These are phyloP conservation scores for Polia nebulosa DNA, from an alignment of 2,888 invertebrate genomes.

Conservation along the genomic window DNA sequence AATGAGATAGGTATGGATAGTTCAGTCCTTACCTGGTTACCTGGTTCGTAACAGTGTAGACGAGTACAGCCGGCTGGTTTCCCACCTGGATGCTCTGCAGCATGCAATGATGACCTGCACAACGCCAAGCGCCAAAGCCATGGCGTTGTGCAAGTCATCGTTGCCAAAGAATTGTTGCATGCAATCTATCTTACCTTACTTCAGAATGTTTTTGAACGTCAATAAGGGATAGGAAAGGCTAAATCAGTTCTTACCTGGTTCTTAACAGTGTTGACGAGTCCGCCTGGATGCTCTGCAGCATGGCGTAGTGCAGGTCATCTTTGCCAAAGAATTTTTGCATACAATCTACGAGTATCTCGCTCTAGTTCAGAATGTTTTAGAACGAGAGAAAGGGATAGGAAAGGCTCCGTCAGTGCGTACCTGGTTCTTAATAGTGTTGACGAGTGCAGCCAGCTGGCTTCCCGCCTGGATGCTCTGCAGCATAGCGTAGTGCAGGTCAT, in stretches of 20 bases:
- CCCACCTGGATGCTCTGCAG: conserved; percentile 95
- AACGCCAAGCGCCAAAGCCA: too few species aligned
- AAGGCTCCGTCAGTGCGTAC: conserved; percentile 81
- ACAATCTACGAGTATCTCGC: background rate
- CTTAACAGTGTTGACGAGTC: too few species aligned
- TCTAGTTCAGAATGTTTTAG: background rate
- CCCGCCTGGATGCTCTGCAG: conserved; percentile 95
- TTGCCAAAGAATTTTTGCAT: conserved; percentile 94
- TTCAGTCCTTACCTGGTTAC: conserved; percentile 91
- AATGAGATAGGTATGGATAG: background rate
- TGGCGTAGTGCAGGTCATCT: conserved; percentile 97
- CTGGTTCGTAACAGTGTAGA: conserved; percentile 95
- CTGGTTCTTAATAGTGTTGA: conserved; percentile 95
- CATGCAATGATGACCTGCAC: too few species aligned
- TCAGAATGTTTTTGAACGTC: too few species aligned
- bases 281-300: background rate
- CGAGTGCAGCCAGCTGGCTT: conserved; percentile 95
- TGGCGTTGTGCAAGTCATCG: too few species aligned
- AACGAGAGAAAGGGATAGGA: background rate
- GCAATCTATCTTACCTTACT: too few species aligned
- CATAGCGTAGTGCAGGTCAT: too few species aligned
- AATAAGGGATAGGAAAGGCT: too few species aligned
- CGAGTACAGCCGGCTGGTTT: conserved; percentile 95
- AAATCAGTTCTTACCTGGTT: too few species aligned
- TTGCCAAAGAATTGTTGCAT: too few species aligned